Conservation (phyloP, 2,888 invertebrate species). For the Lasioglossum villosulum region DNA sequence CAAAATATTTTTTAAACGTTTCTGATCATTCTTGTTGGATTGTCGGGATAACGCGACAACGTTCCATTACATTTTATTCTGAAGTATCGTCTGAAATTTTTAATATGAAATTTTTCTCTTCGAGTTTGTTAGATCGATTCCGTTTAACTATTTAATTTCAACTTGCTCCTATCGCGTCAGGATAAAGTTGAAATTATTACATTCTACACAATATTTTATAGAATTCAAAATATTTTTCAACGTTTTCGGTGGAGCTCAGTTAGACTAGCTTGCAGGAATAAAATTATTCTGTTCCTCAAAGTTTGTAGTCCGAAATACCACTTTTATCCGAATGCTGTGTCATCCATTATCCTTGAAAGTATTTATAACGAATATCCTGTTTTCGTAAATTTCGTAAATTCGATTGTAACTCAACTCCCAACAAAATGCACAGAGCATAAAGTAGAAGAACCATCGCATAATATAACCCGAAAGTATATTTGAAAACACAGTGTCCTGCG, state of each 20-base stretch:
- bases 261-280: neutral
- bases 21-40: too few species aligned
- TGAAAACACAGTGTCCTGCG: neutral
- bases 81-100: too few species aligned
- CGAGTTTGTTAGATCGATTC: too few species aligned
- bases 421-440: neutral
- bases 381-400: too few species aligned
- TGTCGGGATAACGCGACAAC: neutral
- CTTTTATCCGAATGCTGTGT: neutral
- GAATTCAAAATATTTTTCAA: neutral
- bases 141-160: too few species aligned
- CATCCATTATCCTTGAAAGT: neutral
- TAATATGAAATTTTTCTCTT: too few species aligned
- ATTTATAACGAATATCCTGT: neutral
- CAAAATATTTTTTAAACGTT: neutral
- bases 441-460: neutral
- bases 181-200: too few species aligned
- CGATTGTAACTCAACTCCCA: neutral
- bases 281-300: neutral
- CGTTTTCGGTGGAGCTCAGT: neutral
- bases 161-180: too few species aligned
- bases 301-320: neutral
- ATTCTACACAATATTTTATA: neutral
- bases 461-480: neutral
- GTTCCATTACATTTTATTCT: neutral